Base-by-base conservation (phyloP, 2,888 invertebrate species). In the Lochmaea capreae region DNA sequence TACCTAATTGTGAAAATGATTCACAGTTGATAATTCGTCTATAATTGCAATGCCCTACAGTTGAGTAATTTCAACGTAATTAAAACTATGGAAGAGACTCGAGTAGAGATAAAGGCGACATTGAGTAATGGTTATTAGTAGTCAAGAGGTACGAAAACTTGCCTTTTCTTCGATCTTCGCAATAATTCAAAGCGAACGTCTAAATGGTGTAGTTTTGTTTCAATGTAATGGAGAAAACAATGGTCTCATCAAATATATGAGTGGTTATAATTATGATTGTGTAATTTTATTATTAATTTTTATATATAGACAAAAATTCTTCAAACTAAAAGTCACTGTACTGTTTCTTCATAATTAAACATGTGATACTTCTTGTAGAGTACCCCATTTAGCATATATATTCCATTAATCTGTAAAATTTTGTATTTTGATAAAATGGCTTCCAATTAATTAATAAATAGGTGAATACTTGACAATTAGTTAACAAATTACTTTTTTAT, bases 51-150 rank as follows among this genome's bases (percentile, higher is more conserved):
- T 22, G 33, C n/a, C 58, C 57, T 57, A 57, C 39, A 26, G 58
- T 33, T 58, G 67, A 67, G 42, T 57, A 39, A 26, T 66, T 54
- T 54, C 66, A 14, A 18, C 43, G 66, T 39, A 42, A 67, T 57
- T 67, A 67, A 67, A 58, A 58, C 43, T 67, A 67, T 66, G 67
- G 42, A 67, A 14, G 61, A n/a, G 39, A 61, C n/a, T 61, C n/a
- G 12, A 67, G 42, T 43, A 58, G 11, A 67, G 67, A 67, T 67
- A 67, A 67, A 54, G 18, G 58, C 58, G 58, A 67, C 54, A 67
- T 10, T 67, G 58, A 67, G 67, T 42, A 42, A 67, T 67, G 22
- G 58, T 58, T 52, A 67, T 67, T 54, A 58, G 42, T 54, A 67
- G 26, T 67, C n/a, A 58, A 58, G 58, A 58, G 42, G 66, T 26